phyloP scores from a whole-genome alignment of 2,113 vertebrate genomes.

The Eublepharis macularius region DNA sequence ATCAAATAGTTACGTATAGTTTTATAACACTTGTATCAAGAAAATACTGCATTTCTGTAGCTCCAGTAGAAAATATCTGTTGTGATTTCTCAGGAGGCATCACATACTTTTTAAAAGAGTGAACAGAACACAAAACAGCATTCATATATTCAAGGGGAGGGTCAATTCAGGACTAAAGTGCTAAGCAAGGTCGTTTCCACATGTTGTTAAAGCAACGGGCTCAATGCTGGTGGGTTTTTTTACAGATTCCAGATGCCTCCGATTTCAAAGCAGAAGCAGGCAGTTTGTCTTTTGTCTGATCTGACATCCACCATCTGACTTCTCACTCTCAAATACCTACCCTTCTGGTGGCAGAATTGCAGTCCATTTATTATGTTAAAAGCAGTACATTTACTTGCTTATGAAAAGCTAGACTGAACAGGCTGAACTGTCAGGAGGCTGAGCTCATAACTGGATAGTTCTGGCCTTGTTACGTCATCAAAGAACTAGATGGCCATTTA shows the following conservation, averaged over 20 bases:
- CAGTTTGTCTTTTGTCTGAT: no score
- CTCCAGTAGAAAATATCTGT: not conserved
- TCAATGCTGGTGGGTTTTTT: no score
- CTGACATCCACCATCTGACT: not conserved
- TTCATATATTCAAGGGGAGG: slow-evolving; percentile 3
- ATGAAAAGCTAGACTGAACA: not conserved
- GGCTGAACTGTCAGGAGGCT: not conserved
- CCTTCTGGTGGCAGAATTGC: not conserved
- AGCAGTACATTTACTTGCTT: not conserved
- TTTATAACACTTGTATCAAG: not conserved
- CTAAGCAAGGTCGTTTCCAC: not conserved
- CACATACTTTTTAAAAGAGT: not conserved
- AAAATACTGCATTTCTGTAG: not conserved
- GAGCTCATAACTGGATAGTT: not conserved
- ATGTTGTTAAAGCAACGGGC: no score
- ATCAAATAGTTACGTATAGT: slow-evolving; percentile 40
- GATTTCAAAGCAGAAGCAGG: no score
- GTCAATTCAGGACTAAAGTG: slow-evolving; percentile 26
- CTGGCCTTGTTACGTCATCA: not conserved
- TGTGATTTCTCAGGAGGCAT: not conserved
- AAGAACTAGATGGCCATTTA: not conserved
- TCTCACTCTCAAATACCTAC: not conserved
- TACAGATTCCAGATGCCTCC: no score
- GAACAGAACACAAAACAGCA: slow-evolving; percentile 18
- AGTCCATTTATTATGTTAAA: not conserved